Evolutionary conservation across 1,140 invertebrate genomes (phyloP).

Genomic region (Conus ventricosus): DNA sequence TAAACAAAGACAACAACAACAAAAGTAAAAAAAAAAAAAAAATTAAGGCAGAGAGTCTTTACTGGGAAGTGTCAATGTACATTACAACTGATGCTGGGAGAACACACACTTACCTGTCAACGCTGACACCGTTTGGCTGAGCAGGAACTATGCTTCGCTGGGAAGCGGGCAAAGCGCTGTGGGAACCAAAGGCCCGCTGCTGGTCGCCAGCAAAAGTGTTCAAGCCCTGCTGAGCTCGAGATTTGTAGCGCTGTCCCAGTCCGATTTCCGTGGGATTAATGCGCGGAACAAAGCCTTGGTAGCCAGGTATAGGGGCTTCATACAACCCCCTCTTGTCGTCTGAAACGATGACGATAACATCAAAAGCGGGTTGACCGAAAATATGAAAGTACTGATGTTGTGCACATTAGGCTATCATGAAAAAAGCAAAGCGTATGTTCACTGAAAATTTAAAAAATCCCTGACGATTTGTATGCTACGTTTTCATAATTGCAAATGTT

Average conservation of each 20-base stretch:
- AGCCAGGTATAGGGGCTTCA: constrained; percentile 74
- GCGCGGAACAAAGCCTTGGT: constrained; percentile 73
- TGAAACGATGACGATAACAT: constrained; percentile 24
- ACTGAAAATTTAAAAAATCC: no score
- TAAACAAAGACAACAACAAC: no score
- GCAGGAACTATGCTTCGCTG: constrained; percentile 12
- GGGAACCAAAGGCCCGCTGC: neutral
- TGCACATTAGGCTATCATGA: no score
- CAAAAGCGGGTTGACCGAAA: no score
- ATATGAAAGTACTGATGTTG: no score
- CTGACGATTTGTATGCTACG: no score
- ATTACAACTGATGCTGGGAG: no score
- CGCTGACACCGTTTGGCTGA: neutral
- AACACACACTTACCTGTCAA: neutral
- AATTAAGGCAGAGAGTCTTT: no score
- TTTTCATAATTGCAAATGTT: no score
- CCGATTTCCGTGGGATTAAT: constrained; percentile 71
- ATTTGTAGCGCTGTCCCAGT: constrained; percentile 71
- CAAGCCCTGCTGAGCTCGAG: constrained; percentile 67
- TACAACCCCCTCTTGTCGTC: constrained; percentile 59
- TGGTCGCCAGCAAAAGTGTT: constrained; percentile 67
- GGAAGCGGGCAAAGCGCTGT: neutral
- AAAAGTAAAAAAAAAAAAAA: no score
- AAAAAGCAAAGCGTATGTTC: no score
- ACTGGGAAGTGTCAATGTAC: no score